Evolutionary conservation across 2,797 vertebrate genomes (phyloP).

Genomic region (Etheostoma perlongum): DNA sequence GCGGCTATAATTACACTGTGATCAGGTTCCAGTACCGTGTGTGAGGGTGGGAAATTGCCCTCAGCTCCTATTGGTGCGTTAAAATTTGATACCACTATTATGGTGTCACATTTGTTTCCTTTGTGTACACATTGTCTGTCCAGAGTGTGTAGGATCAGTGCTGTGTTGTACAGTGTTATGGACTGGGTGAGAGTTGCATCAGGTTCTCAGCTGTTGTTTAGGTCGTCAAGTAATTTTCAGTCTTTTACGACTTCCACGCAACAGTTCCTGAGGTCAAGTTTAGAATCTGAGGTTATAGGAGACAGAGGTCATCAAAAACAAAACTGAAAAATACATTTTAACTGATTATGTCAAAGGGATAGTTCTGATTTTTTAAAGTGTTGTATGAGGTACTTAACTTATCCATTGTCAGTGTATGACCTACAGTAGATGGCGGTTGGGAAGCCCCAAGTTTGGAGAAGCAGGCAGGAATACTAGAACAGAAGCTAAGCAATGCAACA

Average conservation of each 20-base stretch:
- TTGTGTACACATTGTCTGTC: background rate
- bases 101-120: slow-evolving; percentile 34
- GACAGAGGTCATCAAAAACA: slow-evolving; percentile 6
- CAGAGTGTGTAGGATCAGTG: background rate
- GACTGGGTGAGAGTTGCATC: background rate
- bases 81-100: slow-evolving; percentile 33
- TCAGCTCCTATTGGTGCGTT: slow-evolving; percentile 18
- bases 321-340: background rate
- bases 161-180: slow-evolving; percentile 1
- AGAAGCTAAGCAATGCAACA: no score
- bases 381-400: no score
- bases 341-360: no score
- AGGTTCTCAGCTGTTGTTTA: slow-evolving; percentile 37
- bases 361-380: no score
- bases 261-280: slow-evolving; percentile 21
- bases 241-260: slow-evolving; percentile 5
- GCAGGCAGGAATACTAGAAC: no score
- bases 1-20: slow-evolving; percentile 45
- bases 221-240: background rate
- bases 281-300: background rate
- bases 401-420: no score
- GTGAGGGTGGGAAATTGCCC: background rate
- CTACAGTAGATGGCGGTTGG: no score
- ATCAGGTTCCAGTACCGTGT: slow-evolving; percentile 13
- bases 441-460: no score